Base-by-base conservation (phyloP, 1,140 invertebrate genomes). In the Drosophila yakuba region DNA sequence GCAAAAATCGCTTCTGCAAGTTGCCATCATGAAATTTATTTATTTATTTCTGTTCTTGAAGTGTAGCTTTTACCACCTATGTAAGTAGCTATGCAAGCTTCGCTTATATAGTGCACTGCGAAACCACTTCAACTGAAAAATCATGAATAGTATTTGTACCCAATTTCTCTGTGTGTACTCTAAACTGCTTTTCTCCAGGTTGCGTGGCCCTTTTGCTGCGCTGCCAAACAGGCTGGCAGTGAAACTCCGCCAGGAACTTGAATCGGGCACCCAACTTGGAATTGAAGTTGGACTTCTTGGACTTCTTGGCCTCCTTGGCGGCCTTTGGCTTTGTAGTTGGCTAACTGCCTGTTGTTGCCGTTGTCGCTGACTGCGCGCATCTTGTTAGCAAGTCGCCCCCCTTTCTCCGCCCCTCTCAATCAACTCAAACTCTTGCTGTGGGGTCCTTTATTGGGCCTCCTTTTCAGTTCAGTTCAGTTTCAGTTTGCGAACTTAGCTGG, bases 321-420 rank as follows among this genome's bases (percentile, higher is more conserved):
- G 83, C 80, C 72, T 63, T 71, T 74, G 43, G 50, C 83, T 83
- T 86, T 86, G 79, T 86, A 48, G 43, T 68, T 71, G 67, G 58
- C 68, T 64, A 82, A 82, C 74, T 71, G 80, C 74, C 48, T 63
- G 78, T 71, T 43, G 69, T 28, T 63, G 56, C 32, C 47, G 61
- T 32, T 43, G 75, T 68, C 77, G 84, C 78, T 88, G 83, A 74
- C 68, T 89, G 75, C 75, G 62, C 79, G 76, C 80, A 71, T 68
- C 83, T 88, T 88, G 83, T 88, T 88, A 89, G 83, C 83, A 89
- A 89, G 75, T 78, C 36, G 80, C 45, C 56, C 38, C 43, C 55
- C 17, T 28, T 39, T 50, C 28, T 1, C 10, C 28, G 17, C 23
- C 47, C 39, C 17, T 38, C 11, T n/a, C 38, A 45, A 32, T 25